Evolutionary conservation across 1,140 invertebrate genomes (phyloP), one percentile per base, ranked within the genome.

Genomic region (Drosophila baimaii): DNA sequence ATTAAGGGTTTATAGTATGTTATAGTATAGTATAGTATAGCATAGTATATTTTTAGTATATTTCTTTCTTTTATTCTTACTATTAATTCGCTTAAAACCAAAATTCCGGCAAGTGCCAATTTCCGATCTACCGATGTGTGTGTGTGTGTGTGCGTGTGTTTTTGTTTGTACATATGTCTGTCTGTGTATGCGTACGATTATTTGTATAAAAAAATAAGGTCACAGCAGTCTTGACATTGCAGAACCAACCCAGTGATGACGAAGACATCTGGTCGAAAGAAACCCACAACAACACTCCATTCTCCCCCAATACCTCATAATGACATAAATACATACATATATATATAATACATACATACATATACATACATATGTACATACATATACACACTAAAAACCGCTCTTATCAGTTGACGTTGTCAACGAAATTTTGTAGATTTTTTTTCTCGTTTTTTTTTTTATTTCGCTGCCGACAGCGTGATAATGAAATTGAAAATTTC

Each of bases 401-500:
- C n/a, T 51, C 64, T 86, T 85, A 85, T 85, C 82, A 82, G 44
- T 52, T 44, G 35, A 56, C 65, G 41, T 62, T 54, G 64, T 79
- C 80, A 77, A 64, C 77, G 63, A 83, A 72, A 37, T 41, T 23
- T 55, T 55, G 31, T 37, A 10, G 27, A 35, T 27, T 55, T 55
- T 39, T 17, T 47, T 55, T 33, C 13, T 52, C 31, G 46, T 31
- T 12, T 43, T 63, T 64, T 43, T 27, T 31, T 37, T 37, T 29
- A 8, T 70, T 52, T 43, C 37, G 63, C 57, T 63, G 58, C n/a
- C 52, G 63, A 27, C 29, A 63, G 33, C 69, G 65, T 90, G 88
- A 90, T 90, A 90, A 90, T 90, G 88, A 90, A 90, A 88, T 79
- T 88, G 83, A 90, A 72, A 90, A 90, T 90, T 90, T 90, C 88